Evolutionary conservation across 2,888 invertebrate genomes (phyloP).

Genomic region (Phania funesta): DNA sequence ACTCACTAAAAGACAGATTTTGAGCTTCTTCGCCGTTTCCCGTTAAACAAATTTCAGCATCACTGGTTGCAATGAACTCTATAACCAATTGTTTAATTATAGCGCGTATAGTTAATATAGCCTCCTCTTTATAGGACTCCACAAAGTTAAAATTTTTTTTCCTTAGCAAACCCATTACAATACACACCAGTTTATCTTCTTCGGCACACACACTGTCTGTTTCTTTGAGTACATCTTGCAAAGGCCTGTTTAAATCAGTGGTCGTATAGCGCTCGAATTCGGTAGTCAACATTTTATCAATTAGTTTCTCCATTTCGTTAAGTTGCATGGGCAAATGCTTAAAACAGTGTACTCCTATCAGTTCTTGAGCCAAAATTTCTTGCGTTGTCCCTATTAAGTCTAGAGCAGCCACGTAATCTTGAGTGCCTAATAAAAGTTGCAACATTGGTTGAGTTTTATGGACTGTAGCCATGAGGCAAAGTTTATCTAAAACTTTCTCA

Average conservation of each 20-base stretch:
- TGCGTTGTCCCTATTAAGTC: conserved; percentile 97
- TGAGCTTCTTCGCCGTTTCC: conserved; percentile 81
- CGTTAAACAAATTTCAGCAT: conserved; percentile 82
- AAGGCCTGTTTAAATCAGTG: conserved; percentile 93
- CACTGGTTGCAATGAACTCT: conserved; percentile 85
- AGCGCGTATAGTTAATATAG: conserved; percentile 92
- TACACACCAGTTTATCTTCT: conserved; percentile 92
- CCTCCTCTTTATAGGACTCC: conserved; percentile 92
- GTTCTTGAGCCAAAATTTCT: conserved; percentile 93
- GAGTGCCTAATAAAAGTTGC: conserved; percentile 94
- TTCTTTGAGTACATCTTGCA: conserved; percentile 79
- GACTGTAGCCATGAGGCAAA: conserved; percentile 96
- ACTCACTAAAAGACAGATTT: conserved; percentile 85
- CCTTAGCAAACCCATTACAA: conserved; percentile 93
- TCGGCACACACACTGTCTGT: conserved; percentile 80
- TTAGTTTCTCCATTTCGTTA: conserved; percentile 96
- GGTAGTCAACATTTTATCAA: conserved; percentile 97
- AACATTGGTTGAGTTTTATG: conserved; percentile 99
- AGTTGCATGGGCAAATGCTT: conserved; percentile 97
- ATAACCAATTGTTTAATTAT: conserved; percentile 93
- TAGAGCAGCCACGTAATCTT: conserved; percentile 98
- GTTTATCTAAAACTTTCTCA: conserved; percentile 85
- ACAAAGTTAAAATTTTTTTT: conserved; percentile 94
- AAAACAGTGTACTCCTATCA: conserved; percentile 96
- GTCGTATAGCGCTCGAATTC: conserved; percentile 96